phyloP scores from a whole-genome alignment of 1,140 invertebrate genomes.

The Spodoptera litura region DNA sequence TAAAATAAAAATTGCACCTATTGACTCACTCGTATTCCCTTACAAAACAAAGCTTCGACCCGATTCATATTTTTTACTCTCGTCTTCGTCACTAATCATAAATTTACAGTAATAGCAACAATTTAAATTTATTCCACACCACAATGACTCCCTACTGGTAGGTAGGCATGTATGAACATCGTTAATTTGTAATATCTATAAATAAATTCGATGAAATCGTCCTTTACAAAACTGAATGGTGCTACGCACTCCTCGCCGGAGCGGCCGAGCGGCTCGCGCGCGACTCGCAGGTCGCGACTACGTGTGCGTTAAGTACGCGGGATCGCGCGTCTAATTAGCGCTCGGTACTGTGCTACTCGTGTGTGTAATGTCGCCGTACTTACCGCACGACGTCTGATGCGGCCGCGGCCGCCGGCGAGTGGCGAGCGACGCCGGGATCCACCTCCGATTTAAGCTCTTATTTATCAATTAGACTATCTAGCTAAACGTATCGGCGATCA shows the following conservation, averaged over 20 bases:
- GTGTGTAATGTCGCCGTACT: slow-evolving; percentile 52
- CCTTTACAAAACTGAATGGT: slow-evolving; percentile 71
- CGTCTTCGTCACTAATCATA: slow-evolving; percentile 76
- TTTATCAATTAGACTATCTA: slow-evolving; percentile 72
- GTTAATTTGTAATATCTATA: slow-evolving; percentile 83
- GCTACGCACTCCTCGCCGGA: slow-evolving; percentile 60
- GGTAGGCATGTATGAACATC: slow-evolving; percentile 73
- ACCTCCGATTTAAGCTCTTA: slow-evolving; percentile 67
- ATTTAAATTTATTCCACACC: slow-evolving; percentile 82
- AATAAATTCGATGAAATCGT: slow-evolving; percentile 86
- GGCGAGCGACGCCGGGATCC: slow-evolving; percentile 59
- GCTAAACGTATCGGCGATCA: slow-evolving; percentile 64
- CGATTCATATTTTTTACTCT: slow-evolving; percentile 79
- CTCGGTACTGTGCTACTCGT: slow-evolving; percentile 47
- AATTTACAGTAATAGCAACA: slow-evolving; percentile 83
- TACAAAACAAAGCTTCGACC: slow-evolving; percentile 77
- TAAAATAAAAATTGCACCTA: slow-evolving; percentile 84
- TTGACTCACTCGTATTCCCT: slow-evolving; percentile 81
- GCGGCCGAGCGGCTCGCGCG: slow-evolving; percentile 50
- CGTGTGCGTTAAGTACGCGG: slow-evolving; percentile 45
- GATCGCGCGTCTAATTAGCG: not conserved
- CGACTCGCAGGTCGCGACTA: slow-evolving; percentile 41
- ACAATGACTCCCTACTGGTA: slow-evolving; percentile 71
- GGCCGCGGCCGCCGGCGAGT: slow-evolving; percentile 47
- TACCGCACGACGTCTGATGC: slow-evolving; percentile 56